phyloP scores from a whole-genome alignment of 2,797 vertebrate genomes.

The Pyrocephalus nanus region DNA sequence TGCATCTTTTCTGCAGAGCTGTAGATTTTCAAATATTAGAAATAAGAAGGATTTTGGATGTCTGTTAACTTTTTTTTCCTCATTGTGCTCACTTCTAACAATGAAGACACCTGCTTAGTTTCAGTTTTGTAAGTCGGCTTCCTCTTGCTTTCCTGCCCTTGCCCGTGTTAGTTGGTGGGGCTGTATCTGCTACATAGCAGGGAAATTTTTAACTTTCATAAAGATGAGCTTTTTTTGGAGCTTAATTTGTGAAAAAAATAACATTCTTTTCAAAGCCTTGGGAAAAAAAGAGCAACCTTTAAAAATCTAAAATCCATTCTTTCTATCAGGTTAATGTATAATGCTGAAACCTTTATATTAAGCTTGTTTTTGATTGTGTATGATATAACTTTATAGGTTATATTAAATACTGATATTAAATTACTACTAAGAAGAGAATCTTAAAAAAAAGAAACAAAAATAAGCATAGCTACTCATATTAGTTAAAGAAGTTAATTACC shows the following conservation, averaged over 20 bases:
- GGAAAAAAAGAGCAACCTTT: neutral
- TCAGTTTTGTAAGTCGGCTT: slow-evolving; percentile 60
- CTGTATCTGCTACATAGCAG: slow-evolving; percentile 24
- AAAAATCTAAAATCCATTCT: neutral
- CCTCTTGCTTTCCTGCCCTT: neutral
- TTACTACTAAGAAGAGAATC: neutral
- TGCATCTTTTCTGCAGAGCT: neutral
- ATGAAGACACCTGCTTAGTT: slow-evolving; percentile 68
- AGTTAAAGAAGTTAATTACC: neutral
- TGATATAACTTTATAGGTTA: neutral
- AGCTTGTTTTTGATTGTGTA: neutral
- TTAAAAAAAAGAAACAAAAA: neutral
- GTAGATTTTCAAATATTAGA: neutral
- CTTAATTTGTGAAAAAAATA: neutral
- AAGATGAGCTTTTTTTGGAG: neutral
- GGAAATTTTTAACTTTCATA: neutral
- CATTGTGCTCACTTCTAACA: slow-evolving; percentile 36
- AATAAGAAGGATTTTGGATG: neutral
- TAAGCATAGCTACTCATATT: neutral
- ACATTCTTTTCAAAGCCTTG: neutral
- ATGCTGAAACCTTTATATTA: neutral
- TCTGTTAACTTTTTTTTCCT: slow-evolving; percentile 12
- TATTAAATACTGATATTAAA: neutral
- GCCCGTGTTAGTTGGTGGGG: neutral
- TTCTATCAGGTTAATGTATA: neutral